These are phyloP conservation scores for Machimus rusticus DNA, from an alignment of 2,888 invertebrate species.

Conservation along the genomic window DNA sequence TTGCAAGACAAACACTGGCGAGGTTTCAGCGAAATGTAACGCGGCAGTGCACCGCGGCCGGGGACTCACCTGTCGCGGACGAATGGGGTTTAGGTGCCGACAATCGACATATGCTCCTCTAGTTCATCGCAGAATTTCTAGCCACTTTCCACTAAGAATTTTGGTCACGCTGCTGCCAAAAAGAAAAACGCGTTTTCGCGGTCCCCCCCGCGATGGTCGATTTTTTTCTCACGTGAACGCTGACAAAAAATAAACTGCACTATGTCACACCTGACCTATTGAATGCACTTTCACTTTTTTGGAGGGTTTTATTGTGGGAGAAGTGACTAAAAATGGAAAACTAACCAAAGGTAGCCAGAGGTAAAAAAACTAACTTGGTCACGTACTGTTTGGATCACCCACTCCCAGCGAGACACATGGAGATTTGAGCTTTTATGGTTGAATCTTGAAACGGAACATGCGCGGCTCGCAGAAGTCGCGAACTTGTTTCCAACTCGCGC, in stretches of 20 bases:
- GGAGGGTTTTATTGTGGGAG: not conserved
- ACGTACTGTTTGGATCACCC: not conserved
- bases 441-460: not conserved
- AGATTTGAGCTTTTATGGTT: not conserved
- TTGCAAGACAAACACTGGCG: not conserved
- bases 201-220: not conserved
- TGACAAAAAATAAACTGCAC: not conserved
- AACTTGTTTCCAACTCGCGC: not conserved
- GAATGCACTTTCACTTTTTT: not conserved
- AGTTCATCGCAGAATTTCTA: not conserved
- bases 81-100: not conserved
- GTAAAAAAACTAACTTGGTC: not conserved
- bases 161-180: not conserved
- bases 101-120: not conserved
- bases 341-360: not conserved
- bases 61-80: not conserved
- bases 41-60: not conserved
- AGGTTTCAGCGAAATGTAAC: not conserved
- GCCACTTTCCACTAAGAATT: not conserved
- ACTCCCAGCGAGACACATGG: not conserved
- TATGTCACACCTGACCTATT: not conserved
- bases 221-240: not conserved
- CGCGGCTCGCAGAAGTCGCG: not conserved
- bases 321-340: not conserved
- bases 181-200: not conserved